A percentile compares a stretch with the other conserved stretches of the same genome.
Conservation (phyloP, 2,888 invertebrate species). For the Dicycla oo region DNA sequence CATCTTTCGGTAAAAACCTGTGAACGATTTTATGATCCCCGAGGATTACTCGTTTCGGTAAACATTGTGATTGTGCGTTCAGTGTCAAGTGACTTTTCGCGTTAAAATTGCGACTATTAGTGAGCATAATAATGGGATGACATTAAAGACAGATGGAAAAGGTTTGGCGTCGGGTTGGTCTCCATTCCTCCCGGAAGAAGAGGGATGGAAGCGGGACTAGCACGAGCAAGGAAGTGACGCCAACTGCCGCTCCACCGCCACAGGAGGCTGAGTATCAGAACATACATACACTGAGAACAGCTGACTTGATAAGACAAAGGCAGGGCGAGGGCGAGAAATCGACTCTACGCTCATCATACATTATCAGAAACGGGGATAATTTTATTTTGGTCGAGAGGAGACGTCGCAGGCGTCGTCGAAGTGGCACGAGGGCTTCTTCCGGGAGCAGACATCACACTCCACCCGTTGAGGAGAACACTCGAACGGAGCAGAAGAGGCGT, state of each 20-base stretch:
- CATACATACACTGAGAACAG: constrained; percentile 88
- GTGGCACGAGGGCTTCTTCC: constrained; percentile 87
- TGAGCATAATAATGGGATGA: constrained; percentile 87
- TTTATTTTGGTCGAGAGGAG: constrained; percentile 88
- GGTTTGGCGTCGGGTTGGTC: constrained; percentile 90
- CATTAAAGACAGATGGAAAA: constrained; percentile 89
- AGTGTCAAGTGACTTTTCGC: constrained; percentile 54
- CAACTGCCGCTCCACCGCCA: constrained; percentile 79
- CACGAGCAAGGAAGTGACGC: constrained; percentile 85
- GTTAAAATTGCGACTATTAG: constrained; percentile 52
- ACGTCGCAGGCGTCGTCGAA: constrained; percentile 84
- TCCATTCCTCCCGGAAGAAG: constrained; percentile 90
- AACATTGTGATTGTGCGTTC: constrained; percentile 49
- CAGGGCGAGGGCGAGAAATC: constrained; percentile 87
- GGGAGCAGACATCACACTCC: constrained; percentile 87
- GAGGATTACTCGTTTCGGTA: constrained; percentile 28
- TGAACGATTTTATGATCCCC: constrained; percentile 34
- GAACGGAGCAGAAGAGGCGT: constrained; percentile 85
- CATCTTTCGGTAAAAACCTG: constrained; percentile 61
- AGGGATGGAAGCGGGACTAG: constrained; percentile 90
- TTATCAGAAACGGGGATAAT: constrained; percentile 89
- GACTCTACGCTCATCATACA: constrained; percentile 87
- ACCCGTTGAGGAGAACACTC: constrained; percentile 84
- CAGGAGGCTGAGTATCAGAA: constrained; percentile 89
- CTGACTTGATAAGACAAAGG: constrained; percentile 88